Conservation (phyloP, 2,113 vertebrate species). For the Collichthys lucidus region DNA sequence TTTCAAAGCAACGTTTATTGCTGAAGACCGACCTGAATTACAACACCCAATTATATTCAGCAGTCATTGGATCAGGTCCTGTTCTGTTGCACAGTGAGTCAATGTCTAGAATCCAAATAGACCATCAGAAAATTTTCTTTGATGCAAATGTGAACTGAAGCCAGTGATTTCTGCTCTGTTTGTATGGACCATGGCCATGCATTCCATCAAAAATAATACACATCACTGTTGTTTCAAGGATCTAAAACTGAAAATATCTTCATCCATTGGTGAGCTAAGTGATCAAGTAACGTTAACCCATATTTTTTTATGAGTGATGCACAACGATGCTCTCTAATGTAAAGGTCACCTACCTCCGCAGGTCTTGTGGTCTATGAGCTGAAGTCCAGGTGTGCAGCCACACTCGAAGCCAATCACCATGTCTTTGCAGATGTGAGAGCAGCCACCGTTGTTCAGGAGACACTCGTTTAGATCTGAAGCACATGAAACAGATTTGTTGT, state of each 20-base stretch:
- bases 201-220: background rate
- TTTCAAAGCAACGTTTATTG: background rate
- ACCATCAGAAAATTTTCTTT: background rate
- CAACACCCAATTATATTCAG: background rate
- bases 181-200: background rate
- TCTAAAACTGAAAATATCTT: background rate
- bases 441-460: conserved; percentile 94
- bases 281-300: background rate
- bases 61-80: background rate
- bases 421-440: conserved; percentile 96
- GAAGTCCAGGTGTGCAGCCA: conserved; percentile 94
- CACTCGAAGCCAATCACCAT: conserved; percentile 93
- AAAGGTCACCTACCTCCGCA: conserved; percentile 88
- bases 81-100: background rate
- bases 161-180: background rate
- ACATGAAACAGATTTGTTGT: conserved; percentile 8
- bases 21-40: too few relatives aligned
- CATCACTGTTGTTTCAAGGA: background rate
- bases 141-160: background rate
- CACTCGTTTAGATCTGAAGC: conserved; percentile 93
- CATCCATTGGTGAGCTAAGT: background rate
- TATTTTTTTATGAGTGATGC: background rate
- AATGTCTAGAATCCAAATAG: background rate
- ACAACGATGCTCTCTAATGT: background rate
- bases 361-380: conserved; percentile 94